Conservation (phyloP, 2,797 vertebrate species). For the Sphenodon punctatus region DNA sequence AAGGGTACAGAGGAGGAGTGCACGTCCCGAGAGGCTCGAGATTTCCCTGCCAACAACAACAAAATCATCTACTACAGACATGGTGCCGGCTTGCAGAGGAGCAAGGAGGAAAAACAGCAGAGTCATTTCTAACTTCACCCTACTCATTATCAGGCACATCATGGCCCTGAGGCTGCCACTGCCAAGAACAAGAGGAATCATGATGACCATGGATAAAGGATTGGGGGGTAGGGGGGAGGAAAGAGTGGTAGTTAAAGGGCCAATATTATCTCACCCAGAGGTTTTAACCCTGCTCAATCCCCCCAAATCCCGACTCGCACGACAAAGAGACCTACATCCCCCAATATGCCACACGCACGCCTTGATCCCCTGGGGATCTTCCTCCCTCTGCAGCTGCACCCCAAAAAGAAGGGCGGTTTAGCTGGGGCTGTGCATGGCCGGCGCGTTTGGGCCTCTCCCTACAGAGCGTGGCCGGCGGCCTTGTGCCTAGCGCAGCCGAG, state of each 20-base stretch:
- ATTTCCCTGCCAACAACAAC: constrained; percentile 77
- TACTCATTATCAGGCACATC: constrained; percentile 69
- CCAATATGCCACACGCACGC: background rate
- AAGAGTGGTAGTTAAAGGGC: background rate
- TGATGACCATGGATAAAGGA: constrained; percentile 62
- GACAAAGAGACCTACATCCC: constrained; percentile 51
- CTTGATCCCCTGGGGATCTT: constrained; percentile 53
- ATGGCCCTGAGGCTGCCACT: constrained; percentile 63
- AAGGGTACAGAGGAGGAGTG: constrained; percentile 70
- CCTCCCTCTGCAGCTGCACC: constrained; percentile 16
- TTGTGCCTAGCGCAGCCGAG: constrained; percentile 29
- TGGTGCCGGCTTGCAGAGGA: constrained; percentile 72
- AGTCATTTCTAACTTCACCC: constrained; percentile 71
- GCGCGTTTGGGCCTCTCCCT: background rate
- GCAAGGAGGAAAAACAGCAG: constrained; percentile 73
- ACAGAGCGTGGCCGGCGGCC: background rate
- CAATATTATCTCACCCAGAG: constrained; percentile 39
- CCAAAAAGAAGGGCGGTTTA: constrained; percentile 36
- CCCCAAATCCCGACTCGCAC: constrained; percentile 18
- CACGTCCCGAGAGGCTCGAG: constrained; percentile 61
- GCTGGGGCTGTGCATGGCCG: constrained; percentile 64
- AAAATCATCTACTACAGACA: constrained; percentile 72
- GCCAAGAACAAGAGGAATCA: constrained; percentile 71
- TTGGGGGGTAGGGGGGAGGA: background rate
- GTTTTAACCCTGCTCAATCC: constrained; percentile 28